Base-by-base conservation (phyloP, 37 sponge, comb jelly and placozoan genomes). In the Theonella swinhoei region DNA sequence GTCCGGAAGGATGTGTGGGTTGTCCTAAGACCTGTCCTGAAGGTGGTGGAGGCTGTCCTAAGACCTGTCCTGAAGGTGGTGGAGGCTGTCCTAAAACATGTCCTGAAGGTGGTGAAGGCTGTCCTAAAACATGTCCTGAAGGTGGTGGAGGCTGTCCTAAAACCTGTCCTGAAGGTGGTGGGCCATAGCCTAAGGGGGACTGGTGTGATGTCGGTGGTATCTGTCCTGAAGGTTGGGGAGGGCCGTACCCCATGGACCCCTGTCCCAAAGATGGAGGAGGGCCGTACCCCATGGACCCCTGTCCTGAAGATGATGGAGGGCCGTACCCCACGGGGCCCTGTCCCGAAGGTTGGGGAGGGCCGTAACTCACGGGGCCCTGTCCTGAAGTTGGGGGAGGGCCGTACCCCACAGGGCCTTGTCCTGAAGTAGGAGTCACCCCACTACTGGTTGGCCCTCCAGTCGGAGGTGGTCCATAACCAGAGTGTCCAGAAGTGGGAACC, bases 11-110 rank as follows among this genome's bases (percentile, higher is more conserved):
- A 60, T 22, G 17, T 30, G 62, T 5, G 30, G 76, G 76, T 23
- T 42, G 76, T 26, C 32, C 61, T 38, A 37, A 30, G 2, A 68
- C 62, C 26, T 17, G 11, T 54, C 63, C 37, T 66, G 68, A 66
- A 67, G 70, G 30, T 29, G 60, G 76, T 76, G 76, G 76, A 30
- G 62, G 76, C 17, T 33, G 75, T 28, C 75, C 75, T 3, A 39
- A 14, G 9, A 70, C 7, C 8, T 7, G 8, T n/a, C 26, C 28
- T 25, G 28, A 28, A 8, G 71, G 71, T 70, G 30, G 76, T 14
- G 62, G 66, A 23, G 66, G 66, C 19, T 28, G 69, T 4, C 34
- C 66, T 65, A 65, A 58, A 58, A 26, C 66, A 29, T 23, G 64
- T 28, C 69, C 69, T 28, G 69, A 34, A 30, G 30, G 69, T 33